Base-by-base conservation (phyloP, 2,888 invertebrate genomes). In the Caenorhabditis sp. region DNA sequence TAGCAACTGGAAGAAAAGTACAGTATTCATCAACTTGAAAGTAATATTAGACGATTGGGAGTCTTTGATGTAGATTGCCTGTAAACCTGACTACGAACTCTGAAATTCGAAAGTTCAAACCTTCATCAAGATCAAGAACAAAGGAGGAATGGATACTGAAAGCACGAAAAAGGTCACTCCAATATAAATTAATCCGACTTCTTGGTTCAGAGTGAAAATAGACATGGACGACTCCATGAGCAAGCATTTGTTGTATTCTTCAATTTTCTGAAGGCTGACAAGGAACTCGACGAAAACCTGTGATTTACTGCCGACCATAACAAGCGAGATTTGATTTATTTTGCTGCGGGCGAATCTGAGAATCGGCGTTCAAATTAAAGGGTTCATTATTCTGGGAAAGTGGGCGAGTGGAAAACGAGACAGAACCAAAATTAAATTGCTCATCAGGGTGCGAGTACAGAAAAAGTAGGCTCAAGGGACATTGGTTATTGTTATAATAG, bases 11-110 rank as follows among this genome's bases (percentile, higher is more conserved):
- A 47, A n/a, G 19, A 35, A 8, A 38, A 5, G 22, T 0, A 66
- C 59, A 1, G 68, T 4, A 47, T 66, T 76, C 75, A 76, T 76
- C 5, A 76, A 22, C 59, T 66, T 76, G 31, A 47, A 59, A 12
- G 75, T 59, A 14, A 59, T 16, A 28, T 76, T 76, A 16, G 66
- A n/a, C 7, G 56, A 16, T 35, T 58, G 56, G 1, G n/a, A 31
- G 16, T 77, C 35, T 12, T 58, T 59, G 12, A 38, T n/a, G 24
- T 59, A 16, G 4, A 77, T 41, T 3, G 59, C 49, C 77, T 77
- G 49, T 59, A 68, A 44, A 26, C n/a, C n/a, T n/a, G n/a, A n/a
- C n/a, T n/a, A n/a, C n/a, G n/a, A n/a, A n/a, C n/a, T n/a, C n/a
- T n/a, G n/a, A n/a, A n/a, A n/a, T n/a, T n/a, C n/a, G n/a, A n/a